Base-by-base conservation (phyloP, 2,888 invertebrate genomes). In the Tricholauxania praeusta region DNA sequence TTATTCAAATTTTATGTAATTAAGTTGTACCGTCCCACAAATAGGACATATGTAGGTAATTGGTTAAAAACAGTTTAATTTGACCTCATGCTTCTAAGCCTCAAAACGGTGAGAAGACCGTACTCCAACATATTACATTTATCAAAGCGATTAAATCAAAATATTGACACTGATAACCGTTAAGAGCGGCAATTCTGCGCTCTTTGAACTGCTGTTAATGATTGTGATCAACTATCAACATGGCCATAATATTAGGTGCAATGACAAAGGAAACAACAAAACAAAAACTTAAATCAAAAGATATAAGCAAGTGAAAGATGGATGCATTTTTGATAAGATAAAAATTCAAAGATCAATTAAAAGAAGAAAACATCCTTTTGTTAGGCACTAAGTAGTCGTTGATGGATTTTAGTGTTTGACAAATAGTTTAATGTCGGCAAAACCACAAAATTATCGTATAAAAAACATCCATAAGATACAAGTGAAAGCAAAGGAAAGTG, bases 291-390 rank as follows among this genome's bases (percentile, higher is more conserved):
- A 57, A 49, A 12, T 48, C 17, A 51, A 49, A 64, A 49, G 49
- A 49, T 14, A n/a, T 12, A 6, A 8, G 15, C 28, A 22, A 32
- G 10, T 22, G 57, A 69, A 81, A 84, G 84, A 84, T 82, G 83
- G 84, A 84, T 84, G 81, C 74, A 49, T 83, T 82, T 81, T 82
- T 80, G 84, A 83, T 84, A 49, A 53, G 48, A 71, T 49, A 67
- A 63, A 70, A 53, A 49, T 69, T 32, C 15, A 55, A 32, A 65
- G 52, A 74, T 64, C 66, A 66, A 66, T 72, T 71, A 39, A 39
- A 39, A 39, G 39, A 39, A 39, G 48, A 60, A 69, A 28, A 68
- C 47, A 19, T 53, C 55, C 39, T 47, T 19, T 51, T 39, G 55
- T 70, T n/a, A 28, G 19, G n/a, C 12, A 19, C 48, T 47, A 69